Percentiles rank a stretch among this genome's conserved stretches.
Conservation (phyloP, 1,140 invertebrate genomes). For the Wasmannia auropunctata region DNA sequence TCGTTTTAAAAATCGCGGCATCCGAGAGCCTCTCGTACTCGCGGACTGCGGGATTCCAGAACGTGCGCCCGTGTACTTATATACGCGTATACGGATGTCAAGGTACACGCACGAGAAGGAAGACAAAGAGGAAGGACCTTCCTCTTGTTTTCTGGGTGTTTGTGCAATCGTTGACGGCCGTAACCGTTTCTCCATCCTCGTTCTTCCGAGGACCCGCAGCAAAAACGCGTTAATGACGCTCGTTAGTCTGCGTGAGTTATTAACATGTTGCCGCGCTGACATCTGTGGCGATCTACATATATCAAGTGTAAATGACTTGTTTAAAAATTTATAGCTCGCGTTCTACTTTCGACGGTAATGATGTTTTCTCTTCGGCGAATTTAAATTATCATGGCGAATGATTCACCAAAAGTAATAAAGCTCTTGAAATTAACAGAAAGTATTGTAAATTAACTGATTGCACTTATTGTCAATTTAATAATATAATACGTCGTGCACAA, state of each 20-base stretch:
- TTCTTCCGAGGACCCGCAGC: background rate
- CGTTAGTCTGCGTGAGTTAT: constrained; percentile 19
- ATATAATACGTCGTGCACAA: background rate
- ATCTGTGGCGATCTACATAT: background rate
- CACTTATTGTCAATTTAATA: background rate
- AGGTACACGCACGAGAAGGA: background rate
- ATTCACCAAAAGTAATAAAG: background rate
- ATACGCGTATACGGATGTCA: background rate
- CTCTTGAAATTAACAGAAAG: background rate
- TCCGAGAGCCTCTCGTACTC: background rate
- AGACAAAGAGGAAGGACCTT: background rate
- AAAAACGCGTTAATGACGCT: constrained; percentile 32
- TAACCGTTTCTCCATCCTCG: background rate
- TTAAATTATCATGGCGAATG: background rate
- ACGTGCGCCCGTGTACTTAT: background rate
- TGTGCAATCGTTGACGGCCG: constrained; percentile 17
- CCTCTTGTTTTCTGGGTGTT: background rate
- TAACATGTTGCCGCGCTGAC: constrained; percentile 10
- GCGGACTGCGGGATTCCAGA: background rate
- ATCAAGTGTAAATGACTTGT: background rate
- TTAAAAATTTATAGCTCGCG: background rate
- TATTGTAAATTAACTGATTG: background rate
- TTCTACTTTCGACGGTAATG: background rate
- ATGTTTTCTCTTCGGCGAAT: background rate
- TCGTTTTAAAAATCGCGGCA: background rate